These are phyloP conservation scores for Pseudotriccus pelzelni DNA, from an alignment of 2,797 vertebrate genomes.

Conservation along the genomic window DNA sequence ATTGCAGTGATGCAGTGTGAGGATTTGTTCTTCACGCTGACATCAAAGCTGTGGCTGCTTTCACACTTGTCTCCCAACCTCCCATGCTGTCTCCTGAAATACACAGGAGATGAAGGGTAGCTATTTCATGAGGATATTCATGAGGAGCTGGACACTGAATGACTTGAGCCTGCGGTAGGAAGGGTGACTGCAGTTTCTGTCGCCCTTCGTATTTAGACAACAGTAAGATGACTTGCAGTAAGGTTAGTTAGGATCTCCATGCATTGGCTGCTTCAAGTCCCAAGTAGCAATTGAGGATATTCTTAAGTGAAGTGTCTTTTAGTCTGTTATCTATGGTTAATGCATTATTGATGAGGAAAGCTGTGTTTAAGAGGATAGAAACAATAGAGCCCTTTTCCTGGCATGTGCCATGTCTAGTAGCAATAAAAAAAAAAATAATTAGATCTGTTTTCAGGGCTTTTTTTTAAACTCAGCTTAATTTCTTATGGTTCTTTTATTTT, in stretches of 20 bases:
- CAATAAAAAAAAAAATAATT: background rate
- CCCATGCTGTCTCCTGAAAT: background rate
- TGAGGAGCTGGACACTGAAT: background rate
- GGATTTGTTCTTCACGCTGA: background rate
- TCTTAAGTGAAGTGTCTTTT: background rate
- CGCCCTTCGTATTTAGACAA: background rate
- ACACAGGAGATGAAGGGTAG: background rate
- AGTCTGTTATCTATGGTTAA: background rate
- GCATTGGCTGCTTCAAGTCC: background rate
- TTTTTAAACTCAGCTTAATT: background rate
- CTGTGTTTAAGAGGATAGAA: background rate
- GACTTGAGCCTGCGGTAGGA: background rate
- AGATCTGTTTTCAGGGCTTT: background rate
- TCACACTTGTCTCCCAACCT: background rate
- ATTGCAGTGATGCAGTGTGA: accelerated
- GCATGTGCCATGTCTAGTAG: background rate
- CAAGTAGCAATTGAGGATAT: background rate
- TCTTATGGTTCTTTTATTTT: background rate
- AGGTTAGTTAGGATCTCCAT: background rate
- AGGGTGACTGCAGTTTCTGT: background rate
- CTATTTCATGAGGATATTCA: background rate
- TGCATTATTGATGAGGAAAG: background rate
- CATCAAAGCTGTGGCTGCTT: background rate
- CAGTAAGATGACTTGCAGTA: background rate
- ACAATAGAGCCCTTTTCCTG: background rate